phyloP scores from a whole-genome alignment of 2,888 invertebrate genomes.

The Hoplodrina blanda region DNA sequence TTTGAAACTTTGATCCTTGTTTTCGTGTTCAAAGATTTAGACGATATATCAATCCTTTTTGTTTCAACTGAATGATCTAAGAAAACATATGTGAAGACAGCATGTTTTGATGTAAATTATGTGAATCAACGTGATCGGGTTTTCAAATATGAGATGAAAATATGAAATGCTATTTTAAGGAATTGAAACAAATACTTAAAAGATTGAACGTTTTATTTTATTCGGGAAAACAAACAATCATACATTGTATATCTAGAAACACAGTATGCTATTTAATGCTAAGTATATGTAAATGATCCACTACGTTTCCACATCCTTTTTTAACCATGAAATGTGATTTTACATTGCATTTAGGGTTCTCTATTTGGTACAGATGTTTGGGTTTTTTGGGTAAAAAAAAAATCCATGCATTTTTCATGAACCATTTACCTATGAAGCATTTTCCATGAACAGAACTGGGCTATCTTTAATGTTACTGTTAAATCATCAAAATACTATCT shows the following conservation, averaged over 20 bases:
- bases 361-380: too few species aligned
- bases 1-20: conserved; percentile 56
- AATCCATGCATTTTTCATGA: too few species aligned
- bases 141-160: conserved; percentile 12
- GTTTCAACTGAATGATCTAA: conserved; percentile 52
- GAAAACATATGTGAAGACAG: conserved; percentile 50
- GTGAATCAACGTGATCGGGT: conserved; percentile 27
- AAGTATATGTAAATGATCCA: too few species aligned
- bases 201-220: not conserved
- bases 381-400: too few species aligned
- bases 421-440: too few species aligned
- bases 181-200: not conserved
- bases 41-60: conserved; percentile 45
- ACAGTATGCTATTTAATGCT: too few species aligned
- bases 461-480: too few species aligned
- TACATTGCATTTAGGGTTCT: not conserved
- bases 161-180: conserved; percentile 9
- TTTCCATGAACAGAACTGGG: too few species aligned
- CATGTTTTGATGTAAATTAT: conserved; percentile 45
- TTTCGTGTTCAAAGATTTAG: conserved; percentile 55
- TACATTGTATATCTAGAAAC: too few species aligned
- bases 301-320: too few species aligned
- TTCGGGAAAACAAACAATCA: too few species aligned
- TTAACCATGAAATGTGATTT: not conserved
- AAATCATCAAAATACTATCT: not conserved